These are phyloP conservation scores for Lycodopsis pacificus DNA, from an alignment of 2,797 vertebrate species.

Conservation along the genomic window DNA sequence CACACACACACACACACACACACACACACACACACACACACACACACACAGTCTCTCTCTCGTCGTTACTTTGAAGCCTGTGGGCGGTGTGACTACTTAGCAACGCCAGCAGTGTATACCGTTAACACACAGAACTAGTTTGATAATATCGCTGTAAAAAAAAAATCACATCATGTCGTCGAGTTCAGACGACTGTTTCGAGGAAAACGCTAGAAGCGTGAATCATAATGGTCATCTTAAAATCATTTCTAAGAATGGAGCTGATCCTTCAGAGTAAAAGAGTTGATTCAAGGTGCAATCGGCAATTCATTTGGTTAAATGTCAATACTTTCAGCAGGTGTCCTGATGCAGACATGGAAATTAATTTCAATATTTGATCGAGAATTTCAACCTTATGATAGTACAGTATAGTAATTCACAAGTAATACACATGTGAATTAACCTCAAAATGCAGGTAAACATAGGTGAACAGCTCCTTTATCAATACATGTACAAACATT, in stretches of 20 bases:
- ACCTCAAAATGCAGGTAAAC: neutral
- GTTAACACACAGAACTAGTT: conserved; percentile 43
- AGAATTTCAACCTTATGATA: neutral
- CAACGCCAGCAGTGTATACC: conserved; percentile 21
- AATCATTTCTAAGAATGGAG: neutral
- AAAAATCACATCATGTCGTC: conserved; percentile 49
- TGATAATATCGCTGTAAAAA: conserved; percentile 43
- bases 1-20: neutral
- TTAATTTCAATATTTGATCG: neutral
- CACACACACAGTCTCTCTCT: neutral
- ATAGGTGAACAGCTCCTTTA: neutral
- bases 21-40: too few relatives aligned
- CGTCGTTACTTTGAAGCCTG: conserved; percentile 43
- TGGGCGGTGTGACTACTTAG: conserved; percentile 51
- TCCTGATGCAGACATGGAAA: neutral
- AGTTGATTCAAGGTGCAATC: neutral
- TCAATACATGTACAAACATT: neutral
- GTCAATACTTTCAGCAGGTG: neutral
- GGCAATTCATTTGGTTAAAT: neutral
- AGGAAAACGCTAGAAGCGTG: conserved; percentile 31
- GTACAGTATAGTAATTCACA: neutral
- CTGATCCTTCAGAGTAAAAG: conserved; percentile 3
- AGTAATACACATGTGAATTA: neutral
- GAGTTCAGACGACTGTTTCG: conserved; percentile 14
- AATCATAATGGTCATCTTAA: conserved; percentile 31